These are phyloP conservation scores for Tragelaphus strepsiceros DNA, from an alignment of 2,113 vertebrate genomes.

Conservation along the genomic window DNA sequence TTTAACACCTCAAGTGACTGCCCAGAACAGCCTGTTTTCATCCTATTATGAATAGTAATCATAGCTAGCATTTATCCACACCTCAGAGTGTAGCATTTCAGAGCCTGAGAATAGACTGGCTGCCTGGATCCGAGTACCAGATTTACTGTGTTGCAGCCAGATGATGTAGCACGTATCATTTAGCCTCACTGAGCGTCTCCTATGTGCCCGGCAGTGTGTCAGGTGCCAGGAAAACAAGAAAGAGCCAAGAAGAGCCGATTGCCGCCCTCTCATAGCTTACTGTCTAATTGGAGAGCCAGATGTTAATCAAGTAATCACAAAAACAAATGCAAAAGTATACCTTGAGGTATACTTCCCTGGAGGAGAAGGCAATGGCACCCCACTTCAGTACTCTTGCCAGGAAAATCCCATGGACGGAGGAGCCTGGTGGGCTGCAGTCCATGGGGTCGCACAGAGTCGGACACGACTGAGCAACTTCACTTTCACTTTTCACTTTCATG, in stretches of 20 bases:
- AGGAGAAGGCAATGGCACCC: no score
- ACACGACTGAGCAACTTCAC: no score
- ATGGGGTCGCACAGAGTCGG: no score
- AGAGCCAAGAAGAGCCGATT: not conserved
- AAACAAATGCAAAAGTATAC: not conserved
- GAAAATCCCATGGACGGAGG: no score
- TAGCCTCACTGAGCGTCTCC: not conserved
- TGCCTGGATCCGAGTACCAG: not conserved
- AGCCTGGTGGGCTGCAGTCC: no score
- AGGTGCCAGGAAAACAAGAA: not conserved
- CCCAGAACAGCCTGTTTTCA: slow-evolving; percentile 31
- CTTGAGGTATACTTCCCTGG: not conserved
- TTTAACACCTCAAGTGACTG: slow-evolving; percentile 24
- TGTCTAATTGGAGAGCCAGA: not conserved
- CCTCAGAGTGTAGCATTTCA: not conserved
- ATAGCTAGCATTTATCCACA: not conserved
- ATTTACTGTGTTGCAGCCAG: not conserved
- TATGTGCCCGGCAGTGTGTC: not conserved
- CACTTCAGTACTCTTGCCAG: no score
- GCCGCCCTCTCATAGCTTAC: not conserved
- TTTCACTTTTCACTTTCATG: no score
- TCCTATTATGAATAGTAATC: not conserved
- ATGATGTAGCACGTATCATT: not conserved
- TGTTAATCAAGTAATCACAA: not conserved
- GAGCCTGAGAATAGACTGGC: not conserved